phyloP scores from a whole-genome alignment of 2,888 invertebrate genomes.

The Torymus auratus region DNA sequence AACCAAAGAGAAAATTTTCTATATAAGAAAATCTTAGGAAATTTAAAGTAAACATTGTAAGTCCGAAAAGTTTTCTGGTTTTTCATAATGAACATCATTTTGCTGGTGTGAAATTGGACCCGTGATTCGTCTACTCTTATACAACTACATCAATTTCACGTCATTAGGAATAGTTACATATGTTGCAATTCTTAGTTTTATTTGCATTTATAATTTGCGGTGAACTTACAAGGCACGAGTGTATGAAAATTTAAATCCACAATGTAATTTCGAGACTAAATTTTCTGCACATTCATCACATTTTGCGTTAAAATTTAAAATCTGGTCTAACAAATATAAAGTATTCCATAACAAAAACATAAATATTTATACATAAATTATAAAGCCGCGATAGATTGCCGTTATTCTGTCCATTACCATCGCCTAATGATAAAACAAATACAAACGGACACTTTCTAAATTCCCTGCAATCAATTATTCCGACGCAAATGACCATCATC shows the following conservation, averaged over 20 bases:
- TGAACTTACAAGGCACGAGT: background rate
- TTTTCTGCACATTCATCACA: background rate
- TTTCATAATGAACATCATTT: background rate
- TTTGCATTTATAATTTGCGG: constrained; percentile 2
- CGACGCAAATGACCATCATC: too few species aligned
- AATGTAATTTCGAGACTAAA: background rate
- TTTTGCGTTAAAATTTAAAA: background rate
- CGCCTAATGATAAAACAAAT: too few species aligned
- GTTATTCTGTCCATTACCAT: too few species aligned
- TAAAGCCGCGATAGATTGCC: too few species aligned
- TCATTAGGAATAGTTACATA: constrained; percentile 26
- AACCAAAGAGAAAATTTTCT: too few species aligned
- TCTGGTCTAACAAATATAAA: too few species aligned
- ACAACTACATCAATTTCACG: constrained; percentile 19
- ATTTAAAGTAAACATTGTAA: too few species aligned
- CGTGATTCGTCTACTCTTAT: constrained; percentile 12
- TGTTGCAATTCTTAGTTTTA: constrained; percentile 14
- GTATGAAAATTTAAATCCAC: background rate
- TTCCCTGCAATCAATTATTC: too few species aligned
- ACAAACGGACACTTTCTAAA: too few species aligned
- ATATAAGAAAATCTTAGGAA: too few species aligned
- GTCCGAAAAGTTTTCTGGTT: background rate
- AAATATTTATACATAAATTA: too few species aligned
- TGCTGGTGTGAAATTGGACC: constrained; percentile 18
- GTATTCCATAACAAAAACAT: too few species aligned